Evolutionary conservation across 2,113 vertebrate genomes (phyloP).

Genomic region (Ptyas mucosa): DNA sequence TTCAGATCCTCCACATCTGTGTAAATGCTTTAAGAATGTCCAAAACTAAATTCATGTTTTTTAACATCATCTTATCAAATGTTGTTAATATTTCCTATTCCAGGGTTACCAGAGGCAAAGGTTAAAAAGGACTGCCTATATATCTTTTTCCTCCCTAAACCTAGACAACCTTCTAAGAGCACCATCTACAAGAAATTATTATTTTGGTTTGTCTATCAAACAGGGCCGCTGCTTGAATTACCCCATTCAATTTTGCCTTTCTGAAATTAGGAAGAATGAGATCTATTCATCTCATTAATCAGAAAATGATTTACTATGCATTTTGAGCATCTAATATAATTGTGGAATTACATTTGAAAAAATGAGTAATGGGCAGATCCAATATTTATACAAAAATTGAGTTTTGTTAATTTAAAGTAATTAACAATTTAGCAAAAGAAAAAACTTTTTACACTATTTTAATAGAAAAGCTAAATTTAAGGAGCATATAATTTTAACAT

Average conservation of each 20-base stretch:
- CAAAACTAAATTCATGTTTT: constrained; percentile 41
- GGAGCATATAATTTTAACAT: background rate
- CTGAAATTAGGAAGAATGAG: background rate
- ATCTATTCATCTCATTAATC: background rate
- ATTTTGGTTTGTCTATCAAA: background rate
- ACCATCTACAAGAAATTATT: background rate
- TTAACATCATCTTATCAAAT: constrained; percentile 8
- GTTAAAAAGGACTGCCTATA: background rate
- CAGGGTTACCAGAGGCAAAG: background rate
- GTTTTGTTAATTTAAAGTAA: background rate
- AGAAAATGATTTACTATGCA: background rate
- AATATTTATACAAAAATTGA: background rate
- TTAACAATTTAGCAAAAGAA: background rate
- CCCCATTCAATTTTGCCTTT: background rate
- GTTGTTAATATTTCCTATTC: background rate
- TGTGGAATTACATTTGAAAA: background rate
- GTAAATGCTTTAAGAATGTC: constrained; percentile 76
- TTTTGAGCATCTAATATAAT: background rate
- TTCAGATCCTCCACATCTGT: constrained; percentile 90
- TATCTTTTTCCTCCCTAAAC: background rate
- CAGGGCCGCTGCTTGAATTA: background rate
- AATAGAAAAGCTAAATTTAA: background rate
- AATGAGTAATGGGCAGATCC: background rate
- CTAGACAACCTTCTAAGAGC: background rate
- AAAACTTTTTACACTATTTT: background rate